Conservation (phyloP, 2,113 vertebrate species). For the Psilopsiagon aurifrons region DNA sequence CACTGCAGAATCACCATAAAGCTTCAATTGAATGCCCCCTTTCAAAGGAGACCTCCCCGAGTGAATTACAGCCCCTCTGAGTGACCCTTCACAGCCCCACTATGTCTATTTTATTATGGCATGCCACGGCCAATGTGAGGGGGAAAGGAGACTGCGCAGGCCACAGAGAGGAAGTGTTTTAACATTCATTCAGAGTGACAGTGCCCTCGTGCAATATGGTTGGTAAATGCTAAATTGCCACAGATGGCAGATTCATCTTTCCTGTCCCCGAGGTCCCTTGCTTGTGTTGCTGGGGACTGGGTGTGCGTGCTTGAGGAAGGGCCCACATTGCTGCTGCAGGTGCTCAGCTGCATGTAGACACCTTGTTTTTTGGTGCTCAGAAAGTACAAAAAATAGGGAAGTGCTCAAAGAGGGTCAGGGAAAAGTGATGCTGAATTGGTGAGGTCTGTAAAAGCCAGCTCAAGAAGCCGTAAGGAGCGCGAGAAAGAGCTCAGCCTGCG, state of each 20-base stretch:
- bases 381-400: background rate
- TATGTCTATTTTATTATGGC: background rate
- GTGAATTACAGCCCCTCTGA: background rate
- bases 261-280: background rate
- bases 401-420: background rate
- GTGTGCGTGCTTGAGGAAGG: background rate
- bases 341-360: background rate
- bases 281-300: background rate
- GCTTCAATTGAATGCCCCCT: background rate
- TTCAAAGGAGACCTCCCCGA: background rate
- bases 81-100: background rate
- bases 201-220: background rate
- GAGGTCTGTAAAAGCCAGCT: background rate
- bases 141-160: background rate
- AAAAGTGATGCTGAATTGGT: background rate
- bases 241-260: slow-evolving; percentile 3
- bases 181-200: background rate
- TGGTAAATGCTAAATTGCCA: slow-evolving; percentile 33
- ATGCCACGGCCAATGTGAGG: background rate
- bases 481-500: background rate
- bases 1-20: background rate
- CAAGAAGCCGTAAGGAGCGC: background rate
- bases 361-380: background rate
- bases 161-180: background rate
- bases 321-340: background rate